Base-by-base conservation (phyloP, 2,797 vertebrate species). In the Leptatherina wallacei region DNA sequence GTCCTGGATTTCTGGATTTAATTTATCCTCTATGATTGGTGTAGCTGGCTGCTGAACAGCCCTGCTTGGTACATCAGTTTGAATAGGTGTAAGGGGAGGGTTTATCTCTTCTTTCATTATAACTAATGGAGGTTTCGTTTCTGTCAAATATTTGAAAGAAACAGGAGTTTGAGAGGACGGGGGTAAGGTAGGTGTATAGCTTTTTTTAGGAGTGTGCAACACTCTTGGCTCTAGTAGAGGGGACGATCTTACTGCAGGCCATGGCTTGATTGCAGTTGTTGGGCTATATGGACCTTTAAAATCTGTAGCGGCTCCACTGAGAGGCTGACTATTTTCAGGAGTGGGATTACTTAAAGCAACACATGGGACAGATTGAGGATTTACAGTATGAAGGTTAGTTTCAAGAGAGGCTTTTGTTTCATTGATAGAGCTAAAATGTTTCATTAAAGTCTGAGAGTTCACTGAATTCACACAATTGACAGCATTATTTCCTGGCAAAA, bases 221-320 rank as follows among this genome's bases (percentile, higher is more conserved):
- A 38, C 11, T 65, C 73, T 84, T 78, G 58, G 61, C 20, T 85
- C 73, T 20, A 66, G 75, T 35, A 85, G 13, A 65, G 85, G 85
- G 14, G 82, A 85, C 20, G 66, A 60, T 86, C 76, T 83, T 30
- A 67, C 69, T 62, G 59, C 11, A 14, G 27, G 11, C 76, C 77
- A 71, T 38, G 67, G 49, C 77, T 73, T 87, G 59, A n/a, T 65
- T 75, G 60, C 57, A 69, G 44, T 38, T 12, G 42, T 49, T 54
- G 78, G 65, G 32, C 54, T 82, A 33, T 49, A 24, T 24, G 22
- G 68, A 36, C 14, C 30, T 78, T 83, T 86, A 30, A 69, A 44
- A n/a, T 74, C 59, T 71, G 36, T 79, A 7, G 33, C 44, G 9
- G 67, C 9, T 66, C 84, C 76, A 60, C 49, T 58, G 35, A 71